Evolutionary conservation across 2,888 invertebrate species (phyloP).

Genomic region (Cepaea hortensis): DNA sequence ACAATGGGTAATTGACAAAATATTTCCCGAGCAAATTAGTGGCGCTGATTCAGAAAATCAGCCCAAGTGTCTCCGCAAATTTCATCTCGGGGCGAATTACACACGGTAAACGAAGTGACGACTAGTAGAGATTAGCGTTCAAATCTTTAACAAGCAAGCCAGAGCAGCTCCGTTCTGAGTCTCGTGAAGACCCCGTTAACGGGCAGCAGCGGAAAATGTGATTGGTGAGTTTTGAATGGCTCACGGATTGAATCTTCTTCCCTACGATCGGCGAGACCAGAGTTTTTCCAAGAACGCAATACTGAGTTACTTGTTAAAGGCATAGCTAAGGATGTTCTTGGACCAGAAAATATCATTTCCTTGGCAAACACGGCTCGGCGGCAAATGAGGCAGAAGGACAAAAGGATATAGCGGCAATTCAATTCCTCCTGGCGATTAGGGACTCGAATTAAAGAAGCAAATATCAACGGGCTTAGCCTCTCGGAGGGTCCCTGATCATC

Average conservation of each 20-base stretch:
- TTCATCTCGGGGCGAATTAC: conserved; percentile 58
- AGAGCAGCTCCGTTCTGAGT: conserved; percentile 48
- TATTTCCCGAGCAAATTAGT: conserved; percentile 60
- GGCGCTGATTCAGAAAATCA: conserved; percentile 57
- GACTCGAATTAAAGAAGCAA: conserved; percentile 52
- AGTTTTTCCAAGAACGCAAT: conserved; percentile 32
- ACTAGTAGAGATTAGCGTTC: conserved; percentile 54
- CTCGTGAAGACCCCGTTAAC: conserved; percentile 32
- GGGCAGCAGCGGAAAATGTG: conserved; percentile 34
- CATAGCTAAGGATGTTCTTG: conserved; percentile 38
- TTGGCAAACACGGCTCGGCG: conserved; percentile 51
- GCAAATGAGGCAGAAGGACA: conserved; percentile 55
- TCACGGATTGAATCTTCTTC: conserved; percentile 47
- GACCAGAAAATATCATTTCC: conserved; percentile 56
- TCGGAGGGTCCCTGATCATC: conserved; percentile 29
- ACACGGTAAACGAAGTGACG: conserved; percentile 56
- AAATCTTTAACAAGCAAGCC: conserved; percentile 54
- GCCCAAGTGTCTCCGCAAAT: conserved; percentile 58
- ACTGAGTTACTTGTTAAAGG: conserved; percentile 46
- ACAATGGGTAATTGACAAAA: conserved; percentile 62
- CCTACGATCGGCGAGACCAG: conserved; percentile 19
- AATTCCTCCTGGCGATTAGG: conserved; percentile 52
- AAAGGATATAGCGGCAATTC: conserved; percentile 54
- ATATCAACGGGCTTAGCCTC: conserved; percentile 45
- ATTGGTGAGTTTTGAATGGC: conserved; percentile 49